These are phyloP conservation scores for Sthenelais limicola DNA, from an alignment of 2,888 invertebrate species.

Conservation along the genomic window DNA sequence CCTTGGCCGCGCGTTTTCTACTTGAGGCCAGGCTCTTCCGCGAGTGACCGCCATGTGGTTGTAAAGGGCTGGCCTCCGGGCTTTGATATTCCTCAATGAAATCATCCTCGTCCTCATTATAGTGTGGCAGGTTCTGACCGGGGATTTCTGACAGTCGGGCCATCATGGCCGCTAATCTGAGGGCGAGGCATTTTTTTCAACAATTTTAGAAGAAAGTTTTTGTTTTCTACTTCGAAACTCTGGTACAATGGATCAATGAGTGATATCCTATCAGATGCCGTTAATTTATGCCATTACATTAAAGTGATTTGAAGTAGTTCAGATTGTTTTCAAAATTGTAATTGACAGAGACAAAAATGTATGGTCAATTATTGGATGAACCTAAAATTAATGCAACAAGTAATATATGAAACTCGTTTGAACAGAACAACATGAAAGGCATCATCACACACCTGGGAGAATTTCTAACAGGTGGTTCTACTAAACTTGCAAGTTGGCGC, in stretches of 20 bases:
- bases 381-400: background rate
- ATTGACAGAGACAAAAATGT: background rate
- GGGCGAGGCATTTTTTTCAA: background rate
- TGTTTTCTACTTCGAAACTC: too few species aligned
- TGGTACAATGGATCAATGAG: too few species aligned
- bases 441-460: too few species aligned
- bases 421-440: background rate
- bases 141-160: background rate
- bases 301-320: background rate
- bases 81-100: constrained; percentile 40
- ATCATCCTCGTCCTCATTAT: constrained; percentile 7
- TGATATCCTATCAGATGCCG: too few species aligned
- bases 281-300: too few species aligned
- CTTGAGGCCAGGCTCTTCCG: background rate
- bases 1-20: background rate
- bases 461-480: too few species aligned
- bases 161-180: constrained; percentile 1
- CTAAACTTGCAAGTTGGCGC: background rate
- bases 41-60: background rate
- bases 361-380: background rate
- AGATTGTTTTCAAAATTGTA: background rate
- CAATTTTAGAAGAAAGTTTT: background rate
- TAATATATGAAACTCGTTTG: background rate
- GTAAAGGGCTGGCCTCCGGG: background rate
- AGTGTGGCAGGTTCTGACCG: background rate